A percentile compares a stretch with the other conserved stretches of the same genome.
Evolutionary conservation across 2,797 vertebrate genomes (phyloP).

Genomic region (Lepus oiostolus): DNA sequence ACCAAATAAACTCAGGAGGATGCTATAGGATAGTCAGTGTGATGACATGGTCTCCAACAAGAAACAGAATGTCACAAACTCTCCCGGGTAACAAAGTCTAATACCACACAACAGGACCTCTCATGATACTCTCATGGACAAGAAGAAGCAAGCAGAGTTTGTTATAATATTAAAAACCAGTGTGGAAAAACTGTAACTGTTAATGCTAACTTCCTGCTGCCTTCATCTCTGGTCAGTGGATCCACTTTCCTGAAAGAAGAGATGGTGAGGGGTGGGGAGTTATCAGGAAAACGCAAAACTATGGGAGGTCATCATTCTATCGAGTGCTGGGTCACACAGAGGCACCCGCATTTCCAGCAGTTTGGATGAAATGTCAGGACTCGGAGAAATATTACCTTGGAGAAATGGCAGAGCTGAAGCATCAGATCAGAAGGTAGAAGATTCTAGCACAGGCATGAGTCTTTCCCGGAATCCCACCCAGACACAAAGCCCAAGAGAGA

Average conservation of each 20-base stretch:
- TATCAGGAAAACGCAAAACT: not conserved
- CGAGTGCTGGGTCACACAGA: not conserved
- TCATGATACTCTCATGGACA: not conserved
- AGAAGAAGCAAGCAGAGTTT: not conserved
- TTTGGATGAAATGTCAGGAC: not conserved
- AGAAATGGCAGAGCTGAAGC: not conserved
- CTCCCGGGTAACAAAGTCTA: not conserved
- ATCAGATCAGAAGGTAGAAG: not conserved
- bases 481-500: not conserved
- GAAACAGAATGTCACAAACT: slow-evolving; percentile 25
- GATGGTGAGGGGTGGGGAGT: not conserved
- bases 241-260: not conserved
- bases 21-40: not conserved
- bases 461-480: not conserved
- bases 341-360: no score
- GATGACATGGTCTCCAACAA: not conserved
- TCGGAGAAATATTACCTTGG: not conserved
- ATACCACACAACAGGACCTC: not conserved
- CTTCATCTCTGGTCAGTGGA: not conserved
- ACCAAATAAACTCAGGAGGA: not conserved
- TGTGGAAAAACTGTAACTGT: not conserved
- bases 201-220: not conserved
- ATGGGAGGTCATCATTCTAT: not conserved
- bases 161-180: not conserved
- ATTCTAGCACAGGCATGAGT: not conserved